These are phyloP conservation scores for Genyomyrus donnyi DNA, from an alignment of 2,113 vertebrate species.

Conservation along the genomic window DNA sequence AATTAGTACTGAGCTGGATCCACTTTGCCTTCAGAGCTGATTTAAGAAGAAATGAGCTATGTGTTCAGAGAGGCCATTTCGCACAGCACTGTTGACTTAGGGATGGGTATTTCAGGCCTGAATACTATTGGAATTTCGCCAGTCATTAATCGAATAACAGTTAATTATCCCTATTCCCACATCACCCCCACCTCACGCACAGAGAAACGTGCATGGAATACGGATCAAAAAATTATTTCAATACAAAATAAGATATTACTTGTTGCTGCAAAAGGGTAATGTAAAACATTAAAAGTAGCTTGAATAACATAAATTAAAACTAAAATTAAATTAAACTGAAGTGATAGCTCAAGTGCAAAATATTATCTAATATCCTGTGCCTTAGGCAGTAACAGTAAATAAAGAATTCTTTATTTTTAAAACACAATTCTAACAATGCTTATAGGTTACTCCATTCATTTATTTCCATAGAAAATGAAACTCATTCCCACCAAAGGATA, in stretches of 20 bases:
- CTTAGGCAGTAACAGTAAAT: background rate
- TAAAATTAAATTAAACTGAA: background rate
- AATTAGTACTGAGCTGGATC: background rate
- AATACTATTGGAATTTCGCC: background rate
- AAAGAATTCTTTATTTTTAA: background rate
- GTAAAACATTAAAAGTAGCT: background rate
- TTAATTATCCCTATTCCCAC: background rate
- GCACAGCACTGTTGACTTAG: background rate
- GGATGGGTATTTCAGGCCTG: background rate
- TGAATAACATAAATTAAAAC: background rate
- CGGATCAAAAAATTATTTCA: background rate
- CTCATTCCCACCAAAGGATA: background rate
- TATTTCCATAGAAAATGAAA: background rate
- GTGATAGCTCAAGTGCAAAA: background rate
- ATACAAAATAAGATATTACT: background rate
- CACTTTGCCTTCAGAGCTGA: background rate
- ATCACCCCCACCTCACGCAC: background rate
- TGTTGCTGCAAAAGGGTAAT: background rate
- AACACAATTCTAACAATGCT: background rate
- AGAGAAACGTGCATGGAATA: background rate
- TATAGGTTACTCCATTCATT: background rate
- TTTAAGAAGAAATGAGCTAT: background rate
- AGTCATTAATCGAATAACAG: background rate
- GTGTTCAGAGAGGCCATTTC: background rate
- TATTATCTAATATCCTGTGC: background rate